These are phyloP conservation scores for Stictonetta naevosa DNA, from an alignment of 2,113 vertebrate genomes.

Conservation along the genomic window DNA sequence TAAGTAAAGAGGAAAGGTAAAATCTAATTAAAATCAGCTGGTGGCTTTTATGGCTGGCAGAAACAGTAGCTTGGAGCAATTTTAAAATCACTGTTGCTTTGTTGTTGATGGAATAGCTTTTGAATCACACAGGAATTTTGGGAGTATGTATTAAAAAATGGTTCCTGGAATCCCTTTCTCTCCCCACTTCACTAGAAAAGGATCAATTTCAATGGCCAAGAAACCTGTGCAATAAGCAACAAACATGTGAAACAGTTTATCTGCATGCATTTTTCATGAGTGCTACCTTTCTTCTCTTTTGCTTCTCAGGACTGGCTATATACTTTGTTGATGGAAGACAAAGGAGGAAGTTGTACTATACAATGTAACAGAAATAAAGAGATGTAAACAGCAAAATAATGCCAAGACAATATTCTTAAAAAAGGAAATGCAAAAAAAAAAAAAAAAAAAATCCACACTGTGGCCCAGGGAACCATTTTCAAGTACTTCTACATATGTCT, in stretches of 20 bases:
- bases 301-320: not conserved
- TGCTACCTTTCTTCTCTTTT: not conserved
- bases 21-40: constrained; percentile 80
- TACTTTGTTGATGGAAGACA: not conserved
- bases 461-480: not conserved
- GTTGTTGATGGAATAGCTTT: constrained; percentile 42
- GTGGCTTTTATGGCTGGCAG: constrained; percentile 63
- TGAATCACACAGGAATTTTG: constrained; percentile 45
- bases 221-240: not conserved
- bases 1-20: constrained; percentile 69
- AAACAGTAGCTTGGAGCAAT: constrained; percentile 35
- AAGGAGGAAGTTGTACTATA: not conserved
- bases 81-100: constrained; percentile 35
- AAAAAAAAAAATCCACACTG: not conserved
- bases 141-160: not conserved
- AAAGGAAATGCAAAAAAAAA: constrained; percentile 4
- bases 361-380: not conserved
- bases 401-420: not conserved
- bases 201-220: not conserved
- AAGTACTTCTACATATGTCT: constrained; percentile 25
- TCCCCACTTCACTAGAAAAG: not conserved
- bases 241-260: not conserved
- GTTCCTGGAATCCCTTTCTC: not conserved
- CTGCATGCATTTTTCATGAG: not conserved
- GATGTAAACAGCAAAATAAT: not conserved